These are phyloP conservation scores for Pedetes capensis DNA, from an alignment of 2,113 vertebrate genomes.

Conservation along the genomic window DNA sequence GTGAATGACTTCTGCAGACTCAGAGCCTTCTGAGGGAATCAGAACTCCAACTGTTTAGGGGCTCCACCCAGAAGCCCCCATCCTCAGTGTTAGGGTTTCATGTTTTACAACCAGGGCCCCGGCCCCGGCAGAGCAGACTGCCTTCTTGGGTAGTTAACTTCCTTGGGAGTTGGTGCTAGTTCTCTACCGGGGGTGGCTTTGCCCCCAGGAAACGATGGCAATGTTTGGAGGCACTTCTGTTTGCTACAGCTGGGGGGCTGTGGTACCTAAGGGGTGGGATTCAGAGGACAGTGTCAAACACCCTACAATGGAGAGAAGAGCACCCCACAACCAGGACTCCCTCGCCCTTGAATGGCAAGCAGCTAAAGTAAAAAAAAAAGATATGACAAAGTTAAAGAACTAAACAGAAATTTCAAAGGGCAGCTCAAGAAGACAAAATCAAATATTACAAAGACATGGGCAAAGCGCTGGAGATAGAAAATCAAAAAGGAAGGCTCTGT, in stretches of 20 bases:
- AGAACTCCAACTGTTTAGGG: too few species aligned
- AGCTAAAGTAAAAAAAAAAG: too few species aligned
- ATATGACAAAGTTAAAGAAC: too few species aligned
- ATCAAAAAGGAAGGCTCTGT: too few species aligned
- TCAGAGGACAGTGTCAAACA: not conserved
- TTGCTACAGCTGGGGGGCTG: not conserved
- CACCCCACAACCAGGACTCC: not conserved
- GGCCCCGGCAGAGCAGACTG: not conserved
- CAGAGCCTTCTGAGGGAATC: too few species aligned
- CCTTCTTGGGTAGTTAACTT: not conserved
- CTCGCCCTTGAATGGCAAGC: too few species aligned
- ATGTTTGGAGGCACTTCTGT: not conserved
- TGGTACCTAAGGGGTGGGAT: not conserved
- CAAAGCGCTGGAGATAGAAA: too few species aligned
- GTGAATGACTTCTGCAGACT: not conserved
- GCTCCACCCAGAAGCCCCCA: not conserved
- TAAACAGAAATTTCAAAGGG: too few species aligned
- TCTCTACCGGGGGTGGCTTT: not conserved
- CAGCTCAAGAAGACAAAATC: too few species aligned
- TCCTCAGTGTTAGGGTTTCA: not conserved
- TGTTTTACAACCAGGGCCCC: not conserved
- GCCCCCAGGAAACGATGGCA: too few species aligned
- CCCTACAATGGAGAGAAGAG: not conserved
- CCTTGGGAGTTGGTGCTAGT: not conserved
- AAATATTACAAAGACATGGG: too few species aligned